Percentiles rank a stretch among this genome's conserved stretches.
These are phyloP conservation scores for Chironomus tentans DNA, from an alignment of 2,888 invertebrate species.

Conservation along the genomic window DNA sequence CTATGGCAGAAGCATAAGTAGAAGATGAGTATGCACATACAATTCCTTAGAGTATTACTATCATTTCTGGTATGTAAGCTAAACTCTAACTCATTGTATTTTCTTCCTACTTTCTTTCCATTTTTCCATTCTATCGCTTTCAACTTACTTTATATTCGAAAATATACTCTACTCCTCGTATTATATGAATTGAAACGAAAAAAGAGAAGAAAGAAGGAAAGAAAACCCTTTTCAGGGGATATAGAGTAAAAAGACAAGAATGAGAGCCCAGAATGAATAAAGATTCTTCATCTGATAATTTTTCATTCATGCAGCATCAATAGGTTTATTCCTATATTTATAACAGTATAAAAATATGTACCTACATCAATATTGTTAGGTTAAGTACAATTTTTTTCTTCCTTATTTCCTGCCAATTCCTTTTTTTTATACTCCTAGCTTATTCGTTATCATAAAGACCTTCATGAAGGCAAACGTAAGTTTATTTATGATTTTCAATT, in stretches of 20 bases:
- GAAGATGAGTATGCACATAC: background rate
- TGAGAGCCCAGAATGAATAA: background rate
- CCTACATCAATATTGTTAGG: background rate
- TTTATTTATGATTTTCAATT: conserved; percentile 8
- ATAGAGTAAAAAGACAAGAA: background rate
- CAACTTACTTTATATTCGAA: background rate
- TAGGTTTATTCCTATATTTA: background rate
- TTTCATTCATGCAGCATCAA: background rate
- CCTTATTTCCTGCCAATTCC: background rate
- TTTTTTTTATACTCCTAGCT: background rate
- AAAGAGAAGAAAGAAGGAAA: background rate
- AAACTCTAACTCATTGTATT: background rate
- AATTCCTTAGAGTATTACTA: conserved; percentile 8
- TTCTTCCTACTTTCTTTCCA: background rate
- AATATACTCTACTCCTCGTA: background rate
- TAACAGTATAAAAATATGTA: background rate
- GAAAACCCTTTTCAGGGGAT: background rate
- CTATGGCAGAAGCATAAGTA: background rate
- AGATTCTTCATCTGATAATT: background rate
- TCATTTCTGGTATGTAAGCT: background rate
- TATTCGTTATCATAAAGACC: background rate
- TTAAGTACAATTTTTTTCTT: background rate
- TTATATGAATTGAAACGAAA: background rate
- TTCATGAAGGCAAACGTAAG: background rate
- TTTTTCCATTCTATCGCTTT: background rate